Evolutionary conservation across 2,113 vertebrate genomes (phyloP).

Genomic region (Atlantisia rogersi): DNA sequence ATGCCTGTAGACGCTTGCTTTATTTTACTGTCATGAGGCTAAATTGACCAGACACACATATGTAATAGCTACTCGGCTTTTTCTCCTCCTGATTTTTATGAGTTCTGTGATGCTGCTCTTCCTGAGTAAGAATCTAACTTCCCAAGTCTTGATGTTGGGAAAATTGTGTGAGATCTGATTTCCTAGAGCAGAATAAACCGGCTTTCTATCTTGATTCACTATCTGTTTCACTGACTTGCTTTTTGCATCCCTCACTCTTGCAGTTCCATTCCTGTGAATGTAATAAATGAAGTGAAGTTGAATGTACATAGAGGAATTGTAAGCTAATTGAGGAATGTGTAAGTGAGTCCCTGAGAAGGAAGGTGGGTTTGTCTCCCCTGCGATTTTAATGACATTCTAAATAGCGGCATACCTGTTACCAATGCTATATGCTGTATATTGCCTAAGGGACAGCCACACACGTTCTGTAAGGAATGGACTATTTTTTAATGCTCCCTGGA

Average conservation of each 20-base stretch:
- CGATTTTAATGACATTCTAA: neutral
- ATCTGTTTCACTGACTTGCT: neutral
- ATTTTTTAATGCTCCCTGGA: neutral
- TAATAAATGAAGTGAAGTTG: neutral
- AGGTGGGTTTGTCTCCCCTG: neutral
- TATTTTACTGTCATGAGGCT: neutral
- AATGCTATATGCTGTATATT: accelerated
- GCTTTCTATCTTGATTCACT: neutral
- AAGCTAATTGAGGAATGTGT: neutral
- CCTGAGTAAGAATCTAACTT: neutral
- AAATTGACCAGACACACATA: neutral
- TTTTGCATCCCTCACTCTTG: neutral
- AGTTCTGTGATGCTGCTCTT: neutral
- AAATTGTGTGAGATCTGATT: neutral
- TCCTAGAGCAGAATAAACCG: neutral
- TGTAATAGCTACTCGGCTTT: neutral
- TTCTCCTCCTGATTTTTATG: neutral
- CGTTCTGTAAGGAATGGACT: neutral
- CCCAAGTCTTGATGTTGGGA: neutral
- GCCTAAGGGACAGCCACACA: neutral
- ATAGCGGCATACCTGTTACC: neutral
- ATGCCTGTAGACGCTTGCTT: neutral
- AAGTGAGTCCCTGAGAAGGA: neutral
- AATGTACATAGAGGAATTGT: neutral
- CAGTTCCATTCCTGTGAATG: neutral